Percentiles rank a stretch among this genome's conserved stretches.
Conservation (phyloP, 2,797 vertebrate genomes). For the Artibeus jamaicensis region DNA sequence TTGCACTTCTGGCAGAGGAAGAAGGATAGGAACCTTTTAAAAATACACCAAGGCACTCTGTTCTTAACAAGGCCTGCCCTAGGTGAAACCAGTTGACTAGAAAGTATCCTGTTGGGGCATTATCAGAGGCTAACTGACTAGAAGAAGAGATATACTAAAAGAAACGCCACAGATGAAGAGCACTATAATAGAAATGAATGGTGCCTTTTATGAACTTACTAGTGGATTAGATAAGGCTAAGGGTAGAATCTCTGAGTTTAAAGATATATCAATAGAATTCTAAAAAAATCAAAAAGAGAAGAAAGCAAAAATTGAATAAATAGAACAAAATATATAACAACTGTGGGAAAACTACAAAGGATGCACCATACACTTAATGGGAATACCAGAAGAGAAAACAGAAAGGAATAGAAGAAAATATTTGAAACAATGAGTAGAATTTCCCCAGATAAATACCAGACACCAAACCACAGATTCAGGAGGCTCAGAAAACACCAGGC, state of each 20-base stretch:
- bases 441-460: neutral
- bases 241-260: neutral
- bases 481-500: neutral
- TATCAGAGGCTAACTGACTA: neutral
- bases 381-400: neutral
- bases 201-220: neutral
- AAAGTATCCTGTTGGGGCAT: neutral
- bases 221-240: neutral
- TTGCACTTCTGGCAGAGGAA: neutral
- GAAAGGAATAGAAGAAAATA: neutral
- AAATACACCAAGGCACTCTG: neutral
- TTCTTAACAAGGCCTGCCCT: neutral
- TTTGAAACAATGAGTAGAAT: neutral
- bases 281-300: neutral
- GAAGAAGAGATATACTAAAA: neutral
- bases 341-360: neutral
- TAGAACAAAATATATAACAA: neutral
- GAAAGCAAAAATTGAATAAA: neutral
- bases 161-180: neutral
- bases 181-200: neutral
- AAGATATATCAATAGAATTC: neutral
- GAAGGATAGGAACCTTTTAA: neutral
- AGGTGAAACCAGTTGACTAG: neutral
- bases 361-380: neutral
- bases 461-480: neutral